Conservation (phyloP, 2,888 invertebrate genomes). For the Neoscelio sp. region DNA sequence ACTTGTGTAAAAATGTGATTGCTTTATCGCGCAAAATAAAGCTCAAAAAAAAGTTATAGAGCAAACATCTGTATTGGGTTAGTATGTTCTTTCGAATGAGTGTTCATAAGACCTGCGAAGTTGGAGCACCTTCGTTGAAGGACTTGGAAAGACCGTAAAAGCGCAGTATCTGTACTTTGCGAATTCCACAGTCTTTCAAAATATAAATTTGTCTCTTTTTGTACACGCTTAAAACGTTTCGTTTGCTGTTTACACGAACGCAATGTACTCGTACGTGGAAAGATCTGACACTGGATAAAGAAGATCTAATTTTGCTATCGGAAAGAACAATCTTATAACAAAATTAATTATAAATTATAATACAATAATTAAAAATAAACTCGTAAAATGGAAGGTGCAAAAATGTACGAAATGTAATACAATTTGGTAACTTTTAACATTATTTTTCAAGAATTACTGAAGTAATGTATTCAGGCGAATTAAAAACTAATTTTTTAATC, state of each 20-base stretch:
- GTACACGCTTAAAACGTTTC: constrained; percentile 36
- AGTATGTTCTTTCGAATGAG: constrained; percentile 59
- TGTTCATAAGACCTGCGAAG: constrained; percentile 55
- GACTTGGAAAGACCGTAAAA: constrained; percentile 63
- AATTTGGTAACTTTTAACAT: too few relatives aligned
- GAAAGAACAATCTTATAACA: too few relatives aligned
- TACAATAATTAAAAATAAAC: too few relatives aligned
- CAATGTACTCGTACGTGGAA: constrained; percentile 18
- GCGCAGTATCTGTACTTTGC: constrained; percentile 49
- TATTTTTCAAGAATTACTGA: too few relatives aligned
- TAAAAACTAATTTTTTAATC: too few relatives aligned
- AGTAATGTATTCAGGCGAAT: too few relatives aligned
- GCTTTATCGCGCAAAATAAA: constrained; percentile 38
- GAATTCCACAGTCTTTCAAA: constrained; percentile 47
- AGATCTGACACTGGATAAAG: constrained; percentile 34
- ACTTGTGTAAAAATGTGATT: constrained; percentile 53
- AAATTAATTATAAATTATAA: too few relatives aligned
- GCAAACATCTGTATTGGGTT: constrained; percentile 63
- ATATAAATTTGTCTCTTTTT: constrained; percentile 53
- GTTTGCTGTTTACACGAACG: constrained; percentile 44
- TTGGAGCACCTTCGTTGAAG: constrained; percentile 41
- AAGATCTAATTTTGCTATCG: constrained; percentile 35
- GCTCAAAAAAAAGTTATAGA: constrained; percentile 52
- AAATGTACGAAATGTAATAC: too few relatives aligned
- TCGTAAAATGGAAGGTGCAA: too few relatives aligned